These are phyloP conservation scores for Balanococcus diminutus DNA, from an alignment of 2,888 invertebrate genomes.

Conservation along the genomic window DNA sequence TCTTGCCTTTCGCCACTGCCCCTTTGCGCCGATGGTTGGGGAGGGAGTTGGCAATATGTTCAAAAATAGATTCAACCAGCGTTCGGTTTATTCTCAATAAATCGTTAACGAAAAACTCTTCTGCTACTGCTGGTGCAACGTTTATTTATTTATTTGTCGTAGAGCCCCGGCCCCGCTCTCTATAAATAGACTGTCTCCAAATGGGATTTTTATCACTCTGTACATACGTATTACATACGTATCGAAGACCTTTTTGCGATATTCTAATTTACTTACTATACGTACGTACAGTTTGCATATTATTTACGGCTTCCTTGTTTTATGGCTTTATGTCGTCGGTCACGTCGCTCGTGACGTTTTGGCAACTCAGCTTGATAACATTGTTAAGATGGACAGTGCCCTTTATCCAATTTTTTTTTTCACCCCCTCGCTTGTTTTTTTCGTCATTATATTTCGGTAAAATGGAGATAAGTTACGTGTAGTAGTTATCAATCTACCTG, in stretches of 20 bases:
- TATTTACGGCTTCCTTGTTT: slow-evolving; percentile 16
- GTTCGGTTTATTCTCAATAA: slow-evolving; percentile 52
- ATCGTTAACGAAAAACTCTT: slow-evolving; percentile 50
- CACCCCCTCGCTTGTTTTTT: not conserved
- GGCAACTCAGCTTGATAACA: not conserved
- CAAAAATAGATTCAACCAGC: slow-evolving; percentile 52
- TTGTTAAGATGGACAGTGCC: slow-evolving; percentile 8
- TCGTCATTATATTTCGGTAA: no score
- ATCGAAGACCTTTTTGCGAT: slow-evolving; percentile 10
- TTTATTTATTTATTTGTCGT: slow-evolving; percentile 50
- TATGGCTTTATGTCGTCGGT: not conserved
- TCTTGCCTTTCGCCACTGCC: not conserved
- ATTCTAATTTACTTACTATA: slow-evolving; percentile 14
- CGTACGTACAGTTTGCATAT: not conserved
- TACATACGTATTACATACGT: not conserved
- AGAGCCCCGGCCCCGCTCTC: not conserved
- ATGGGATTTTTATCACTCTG: slow-evolving; percentile 20
- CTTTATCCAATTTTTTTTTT: not conserved
- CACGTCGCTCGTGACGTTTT: slow-evolving; percentile 3
- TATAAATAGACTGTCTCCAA: slow-evolving; percentile 48
- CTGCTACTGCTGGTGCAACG: slow-evolving; percentile 30
- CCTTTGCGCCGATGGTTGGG: not conserved
- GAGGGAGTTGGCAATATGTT: slow-evolving; percentile 26
- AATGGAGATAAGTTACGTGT: no score
- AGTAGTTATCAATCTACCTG: no score